phyloP scores from a whole-genome alignment of 2,113 vertebrate genomes.

The Odontophorus gujanensis region DNA sequence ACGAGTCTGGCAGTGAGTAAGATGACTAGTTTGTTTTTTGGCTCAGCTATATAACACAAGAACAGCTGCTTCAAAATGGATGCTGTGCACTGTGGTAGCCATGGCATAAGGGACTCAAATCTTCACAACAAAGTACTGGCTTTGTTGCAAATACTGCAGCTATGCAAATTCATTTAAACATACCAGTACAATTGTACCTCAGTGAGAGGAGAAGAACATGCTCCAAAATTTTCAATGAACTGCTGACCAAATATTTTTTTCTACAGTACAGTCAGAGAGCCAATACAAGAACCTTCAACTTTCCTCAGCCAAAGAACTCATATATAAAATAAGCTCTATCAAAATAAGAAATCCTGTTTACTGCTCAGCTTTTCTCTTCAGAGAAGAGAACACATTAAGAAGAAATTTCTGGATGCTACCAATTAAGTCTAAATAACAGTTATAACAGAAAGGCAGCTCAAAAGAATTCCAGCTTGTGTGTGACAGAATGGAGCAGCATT shows the following conservation, averaged over 20 bases:
- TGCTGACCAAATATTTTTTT: conserved; percentile 26
- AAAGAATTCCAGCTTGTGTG: neutral
- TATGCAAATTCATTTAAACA: neutral
- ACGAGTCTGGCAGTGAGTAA: neutral
- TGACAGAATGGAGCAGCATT: neutral
- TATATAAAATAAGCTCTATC: neutral
- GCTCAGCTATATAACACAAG: neutral
- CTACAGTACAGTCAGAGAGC: neutral
- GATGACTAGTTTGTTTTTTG: neutral
- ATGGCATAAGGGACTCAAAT: neutral
- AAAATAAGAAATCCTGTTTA: neutral
- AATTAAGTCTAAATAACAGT: neutral
- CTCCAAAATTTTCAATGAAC: neutral
- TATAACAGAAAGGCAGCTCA: neutral
- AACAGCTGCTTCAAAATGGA: neutral
- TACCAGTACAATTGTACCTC: neutral
- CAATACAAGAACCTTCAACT: neutral
- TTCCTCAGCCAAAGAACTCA: neutral
- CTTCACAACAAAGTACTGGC: neutral
- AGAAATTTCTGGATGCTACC: neutral
- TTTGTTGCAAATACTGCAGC: neutral
- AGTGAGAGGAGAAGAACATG: neutral
- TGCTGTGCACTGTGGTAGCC: neutral
- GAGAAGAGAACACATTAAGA: neutral
- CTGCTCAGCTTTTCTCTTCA: neutral